Percentiles rank a stretch among this genome's conserved stretches.
Evolutionary conservation across 2,113 vertebrate species (phyloP).

Genomic region (Lanius collurio): DNA sequence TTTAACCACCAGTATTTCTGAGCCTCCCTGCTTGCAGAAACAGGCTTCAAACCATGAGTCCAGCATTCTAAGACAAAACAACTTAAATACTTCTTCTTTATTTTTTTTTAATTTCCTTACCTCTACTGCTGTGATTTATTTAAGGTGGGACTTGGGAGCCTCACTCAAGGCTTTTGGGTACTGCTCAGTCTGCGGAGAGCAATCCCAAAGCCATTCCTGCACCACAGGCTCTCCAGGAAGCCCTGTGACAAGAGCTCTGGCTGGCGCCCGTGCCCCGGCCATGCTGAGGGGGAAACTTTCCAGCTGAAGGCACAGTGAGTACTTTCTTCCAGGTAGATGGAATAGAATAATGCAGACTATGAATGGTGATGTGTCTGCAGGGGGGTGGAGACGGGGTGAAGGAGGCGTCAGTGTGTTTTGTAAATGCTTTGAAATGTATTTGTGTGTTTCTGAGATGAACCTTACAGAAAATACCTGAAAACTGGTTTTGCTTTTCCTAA

Average conservation of each 20-base stretch:
- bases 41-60: background rate
- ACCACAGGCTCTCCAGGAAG: background rate
- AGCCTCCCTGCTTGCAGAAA: background rate
- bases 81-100: background rate
- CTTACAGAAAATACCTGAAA: slow-evolving; percentile 70
- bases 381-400: background rate
- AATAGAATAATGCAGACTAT: slow-evolving; percentile 13
- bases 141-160: background rate
- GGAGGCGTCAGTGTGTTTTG: slow-evolving; percentile 32
- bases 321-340: slow-evolving; percentile 47
- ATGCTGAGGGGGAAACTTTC: background rate
- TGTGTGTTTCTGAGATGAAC: slow-evolving; percentile 55
- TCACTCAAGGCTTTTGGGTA: background rate
- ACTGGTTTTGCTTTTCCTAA: slow-evolving; percentile 64
- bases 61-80: background rate
- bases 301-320: slow-evolving; percentile 2
- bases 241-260: background rate
- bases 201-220: background rate
- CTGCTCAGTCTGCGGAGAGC: background rate
- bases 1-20: background rate
- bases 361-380: slow-evolving; percentile 34
- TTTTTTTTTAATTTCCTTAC: background rate
- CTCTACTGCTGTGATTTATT: background rate
- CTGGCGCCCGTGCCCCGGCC: rapidly evolving
- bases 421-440: slow-evolving; percentile 69